Evolutionary conservation across 2,113 vertebrate genomes (phyloP), one percentile per base, ranked within the genome.

Genomic region (Acrocephalus arundinaceus): DNA sequence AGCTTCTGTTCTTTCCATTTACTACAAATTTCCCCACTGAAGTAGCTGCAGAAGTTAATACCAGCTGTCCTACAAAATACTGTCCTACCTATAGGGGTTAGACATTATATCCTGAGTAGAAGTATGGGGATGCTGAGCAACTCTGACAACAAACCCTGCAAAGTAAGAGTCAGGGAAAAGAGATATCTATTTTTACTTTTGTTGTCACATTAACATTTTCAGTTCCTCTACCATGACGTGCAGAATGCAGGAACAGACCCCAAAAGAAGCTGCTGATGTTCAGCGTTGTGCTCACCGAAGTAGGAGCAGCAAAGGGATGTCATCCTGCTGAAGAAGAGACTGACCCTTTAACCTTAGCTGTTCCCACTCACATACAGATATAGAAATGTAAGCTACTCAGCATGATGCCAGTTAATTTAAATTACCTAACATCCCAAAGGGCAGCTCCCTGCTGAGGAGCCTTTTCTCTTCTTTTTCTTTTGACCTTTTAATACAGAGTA

Each of bases 401-500:
- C 95, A 78, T 95, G 94, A 88, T 78, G 88, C 86, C 90, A 95
- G 95, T 96, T 96, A 94, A 97, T 96, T 95, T 96, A 92, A 96
- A 97, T 94, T 95, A 93, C 94, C 93, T 95, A 94, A 96, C 96
- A 96, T 97, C 95, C 95, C 96, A 92, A 86, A 97, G 95, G 95
- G 92, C 92, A 96, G 90, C 80, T 94, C 90, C 93, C 95, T 89
- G 92, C 95, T 95, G 96, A 87, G 95, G 31, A 87, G 48, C 80
- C 89, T 96, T 97, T 96, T 92, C 68, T 96, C 92, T 90, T 61
- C 83, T 85, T 89, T 93, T 96, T 95, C 93, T 94, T 97, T 95
- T 97, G 90, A 94, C 96, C 92, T 96, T 94, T 95, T 94, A 93
- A 89, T 84, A 89, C 96, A 90, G 93, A 96, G 92, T 90, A 94